These are phyloP conservation scores for Hippocampus abdominalis DNA, from an alignment of 2,113 vertebrate species.

Conservation along the genomic window DNA sequence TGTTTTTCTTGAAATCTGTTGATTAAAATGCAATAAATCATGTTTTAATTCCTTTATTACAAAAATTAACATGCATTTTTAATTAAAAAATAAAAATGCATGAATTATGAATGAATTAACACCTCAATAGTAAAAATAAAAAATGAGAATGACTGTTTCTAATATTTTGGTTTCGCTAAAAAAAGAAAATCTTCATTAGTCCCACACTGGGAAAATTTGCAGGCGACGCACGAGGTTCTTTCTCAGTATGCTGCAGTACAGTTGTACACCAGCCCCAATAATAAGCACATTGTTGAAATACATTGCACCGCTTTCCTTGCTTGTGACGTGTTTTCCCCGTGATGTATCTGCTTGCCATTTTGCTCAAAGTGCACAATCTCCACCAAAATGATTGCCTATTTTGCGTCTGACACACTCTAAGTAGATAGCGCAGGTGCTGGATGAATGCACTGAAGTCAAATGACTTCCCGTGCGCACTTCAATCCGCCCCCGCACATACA, in stretches of 20 bases:
- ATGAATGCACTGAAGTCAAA: conserved; percentile 54
- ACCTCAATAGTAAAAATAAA: too few relatives aligned
- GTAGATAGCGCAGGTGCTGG: conserved; percentile 58
- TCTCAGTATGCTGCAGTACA: neutral
- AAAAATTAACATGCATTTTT: too few relatives aligned
- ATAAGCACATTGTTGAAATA: neutral
- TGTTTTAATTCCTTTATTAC: too few relatives aligned
- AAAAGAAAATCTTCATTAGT: neutral
- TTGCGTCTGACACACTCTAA: conserved; percentile 36
- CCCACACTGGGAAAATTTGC: too few relatives aligned
- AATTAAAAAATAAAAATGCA: too few relatives aligned
- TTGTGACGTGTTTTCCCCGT: neutral
- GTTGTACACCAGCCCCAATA: neutral
- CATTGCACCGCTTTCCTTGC: conserved; percentile 14
- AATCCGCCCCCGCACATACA: conserved; percentile 55
- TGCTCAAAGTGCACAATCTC: conserved; percentile 24
- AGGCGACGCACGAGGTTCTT: too few relatives aligned
- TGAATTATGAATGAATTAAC: too few relatives aligned
- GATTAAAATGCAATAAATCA: too few relatives aligned
- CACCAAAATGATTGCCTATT: conserved; percentile 41
- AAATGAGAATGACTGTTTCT: neutral
- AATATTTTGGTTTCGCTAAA: neutral
- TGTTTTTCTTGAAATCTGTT: too few relatives aligned
- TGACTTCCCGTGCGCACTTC: conserved; percentile 48
- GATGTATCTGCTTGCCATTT: conserved; percentile 15